phyloP scores from a whole-genome alignment of 2,888 invertebrate genomes.

The Stenodema calcarata region DNA sequence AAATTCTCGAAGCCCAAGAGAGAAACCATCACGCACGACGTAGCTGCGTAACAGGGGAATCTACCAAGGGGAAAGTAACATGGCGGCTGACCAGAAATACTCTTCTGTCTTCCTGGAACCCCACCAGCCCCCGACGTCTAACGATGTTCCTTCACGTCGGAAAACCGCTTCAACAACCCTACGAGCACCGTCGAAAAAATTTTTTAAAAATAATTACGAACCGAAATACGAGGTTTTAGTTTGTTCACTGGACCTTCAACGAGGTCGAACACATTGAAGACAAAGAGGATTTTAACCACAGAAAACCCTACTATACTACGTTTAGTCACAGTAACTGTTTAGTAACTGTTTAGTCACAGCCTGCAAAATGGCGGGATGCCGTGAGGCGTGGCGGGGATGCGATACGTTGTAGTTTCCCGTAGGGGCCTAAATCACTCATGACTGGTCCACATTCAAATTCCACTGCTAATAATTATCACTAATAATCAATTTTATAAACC shows the following conservation, averaged over 20 bases:
- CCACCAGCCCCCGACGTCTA: not conserved
- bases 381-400: conserved; percentile 17
- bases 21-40: not conserved
- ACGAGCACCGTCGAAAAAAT: not conserved
- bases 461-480: no score
- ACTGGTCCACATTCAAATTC: no score
- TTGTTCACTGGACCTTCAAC: not conserved
- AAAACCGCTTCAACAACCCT: not conserved
- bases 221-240: not conserved
- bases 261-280: not conserved
- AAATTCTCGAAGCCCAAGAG: not conserved
- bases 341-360: not conserved
- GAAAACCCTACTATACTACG: no score
- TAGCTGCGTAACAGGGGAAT: not conserved
- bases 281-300: not conserved
- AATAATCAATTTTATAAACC: no score
- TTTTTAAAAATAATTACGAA: not conserved
- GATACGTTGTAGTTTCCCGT: conserved; percentile 16
- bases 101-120: conserved; percentile 20
- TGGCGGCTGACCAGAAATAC: conserved; percentile 46
- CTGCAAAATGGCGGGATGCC: conserved; percentile 39
- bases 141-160: not conserved
- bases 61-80: conserved; percentile 42
- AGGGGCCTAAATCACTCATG: not conserved
- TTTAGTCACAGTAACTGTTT: not conserved